phyloP scores from a whole-genome alignment of 1,140 invertebrate genomes.

The Pseudomyrmex cubaensis region DNA sequence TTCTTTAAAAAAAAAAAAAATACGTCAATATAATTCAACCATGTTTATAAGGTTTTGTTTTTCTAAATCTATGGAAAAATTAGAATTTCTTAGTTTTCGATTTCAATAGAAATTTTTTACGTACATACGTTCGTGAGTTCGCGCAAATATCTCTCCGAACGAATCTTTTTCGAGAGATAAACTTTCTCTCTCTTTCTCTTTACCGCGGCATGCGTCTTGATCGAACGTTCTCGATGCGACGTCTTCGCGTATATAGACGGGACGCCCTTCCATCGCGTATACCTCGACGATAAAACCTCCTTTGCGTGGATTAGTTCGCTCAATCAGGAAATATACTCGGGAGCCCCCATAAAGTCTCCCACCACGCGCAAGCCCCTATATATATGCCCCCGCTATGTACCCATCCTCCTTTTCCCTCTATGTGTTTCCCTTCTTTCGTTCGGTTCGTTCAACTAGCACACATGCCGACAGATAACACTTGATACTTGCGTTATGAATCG shows the following conservation, averaged over 20 bases:
- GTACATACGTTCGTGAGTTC: no score
- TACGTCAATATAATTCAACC: no score
- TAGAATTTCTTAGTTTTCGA: no score
- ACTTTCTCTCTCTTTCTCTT: no score
- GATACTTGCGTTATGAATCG: not conserved
- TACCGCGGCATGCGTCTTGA: conserved; percentile 10
- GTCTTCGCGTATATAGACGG: conserved; percentile 24
- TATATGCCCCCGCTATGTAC: conserved; percentile 67
- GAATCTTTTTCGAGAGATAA: no score
- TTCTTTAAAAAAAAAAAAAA: no score
- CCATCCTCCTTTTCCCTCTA: conserved; percentile 46
- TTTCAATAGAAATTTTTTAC: no score
- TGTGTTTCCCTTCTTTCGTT: conserved; percentile 63
- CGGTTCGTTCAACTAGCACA: conserved; percentile 19
- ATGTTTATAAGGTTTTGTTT: no score
- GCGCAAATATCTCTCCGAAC: no score
- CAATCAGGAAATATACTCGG: conserved; percentile 82
- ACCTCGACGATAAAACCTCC: conserved; percentile 81
- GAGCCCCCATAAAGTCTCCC: conserved; percentile 78
- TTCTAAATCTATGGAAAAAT: no score
- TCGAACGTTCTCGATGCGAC: conserved; percentile 38
- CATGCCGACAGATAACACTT: conserved; percentile 61
- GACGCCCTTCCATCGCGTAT: conserved; percentile 79
- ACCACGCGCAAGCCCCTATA: conserved; percentile 71
- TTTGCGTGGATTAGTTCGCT: conserved; percentile 83